A percentile compares a stretch with the other conserved stretches of the same genome.
phyloP scores from a whole-genome alignment of 1,140 invertebrate species.

The Aphaenogaster rudis region DNA sequence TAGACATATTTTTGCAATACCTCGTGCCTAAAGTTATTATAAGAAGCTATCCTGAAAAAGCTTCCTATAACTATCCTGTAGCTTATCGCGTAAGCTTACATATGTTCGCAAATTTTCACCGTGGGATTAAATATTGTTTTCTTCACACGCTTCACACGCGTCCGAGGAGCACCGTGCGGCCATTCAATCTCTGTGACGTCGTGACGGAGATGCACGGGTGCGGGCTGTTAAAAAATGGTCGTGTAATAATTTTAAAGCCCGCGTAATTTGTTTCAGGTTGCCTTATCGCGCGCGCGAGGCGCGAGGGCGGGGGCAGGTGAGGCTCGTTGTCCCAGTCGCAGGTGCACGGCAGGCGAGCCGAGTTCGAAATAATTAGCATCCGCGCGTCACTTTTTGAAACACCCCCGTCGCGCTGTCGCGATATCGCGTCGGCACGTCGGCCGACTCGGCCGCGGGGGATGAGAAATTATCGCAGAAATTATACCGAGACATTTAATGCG shows the following conservation, averaged over 20 bases:
- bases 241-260: slow-evolving; percentile 63
- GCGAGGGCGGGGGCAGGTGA: not conserved
- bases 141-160: not conserved
- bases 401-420: slow-evolving; percentile 51
- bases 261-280: slow-evolving; percentile 62
- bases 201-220: too few relatives aligned
- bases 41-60: too few relatives aligned
- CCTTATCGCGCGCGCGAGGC: slow-evolving; percentile 56
- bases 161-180: slow-evolving; percentile 2
- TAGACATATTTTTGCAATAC: too few relatives aligned
- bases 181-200: slow-evolving; percentile 37
- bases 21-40: too few relatives aligned
- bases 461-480: slow-evolving; percentile 68
- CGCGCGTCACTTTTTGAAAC: slow-evolving; percentile 59
- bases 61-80: too few relatives aligned
- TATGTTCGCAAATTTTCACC: not conserved
- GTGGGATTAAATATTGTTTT: slow-evolving; percentile 18
- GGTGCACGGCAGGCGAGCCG: slow-evolving; percentile 20
- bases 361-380: slow-evolving; percentile 69
- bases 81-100: too few relatives aligned
- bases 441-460: slow-evolving; percentile 35
- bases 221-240: slow-evolving; percentile 45
- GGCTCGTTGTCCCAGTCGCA: slow-evolving; percentile 51
- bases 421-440: slow-evolving; percentile 58
- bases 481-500: slow-evolving; percentile 69